Evolutionary conservation across 2,113 vertebrate species (phyloP).

Genomic region (Murina feae): DNA sequence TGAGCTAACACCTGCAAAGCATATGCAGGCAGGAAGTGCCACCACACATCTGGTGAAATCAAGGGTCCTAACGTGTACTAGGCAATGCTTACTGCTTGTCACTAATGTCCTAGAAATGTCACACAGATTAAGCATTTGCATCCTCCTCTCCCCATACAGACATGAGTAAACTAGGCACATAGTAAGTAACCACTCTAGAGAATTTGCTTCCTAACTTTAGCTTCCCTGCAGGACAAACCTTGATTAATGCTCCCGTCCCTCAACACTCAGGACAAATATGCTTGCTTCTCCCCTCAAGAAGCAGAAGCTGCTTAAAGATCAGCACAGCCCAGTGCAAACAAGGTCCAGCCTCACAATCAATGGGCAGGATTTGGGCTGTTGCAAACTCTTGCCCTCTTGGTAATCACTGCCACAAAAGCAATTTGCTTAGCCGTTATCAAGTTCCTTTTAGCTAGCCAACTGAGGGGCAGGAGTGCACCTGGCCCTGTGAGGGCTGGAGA

Average conservation of each 20-base stretch:
- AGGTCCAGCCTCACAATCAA: background rate
- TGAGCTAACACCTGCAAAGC: background rate
- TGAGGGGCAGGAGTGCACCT: background rate
- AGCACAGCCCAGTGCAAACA: background rate
- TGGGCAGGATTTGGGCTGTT: background rate
- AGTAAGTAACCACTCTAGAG: background rate
- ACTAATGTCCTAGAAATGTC: too few relatives aligned
- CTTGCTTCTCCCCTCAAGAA: background rate
- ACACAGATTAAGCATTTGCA: background rate
- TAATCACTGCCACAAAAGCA: background rate
- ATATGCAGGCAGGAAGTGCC: background rate
- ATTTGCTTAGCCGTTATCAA: background rate
- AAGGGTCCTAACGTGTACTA: background rate
- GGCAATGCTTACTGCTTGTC: background rate
- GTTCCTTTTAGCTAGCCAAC: background rate
- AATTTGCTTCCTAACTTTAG: background rate
- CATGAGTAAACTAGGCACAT: background rate
- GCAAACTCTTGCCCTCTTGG: background rate
- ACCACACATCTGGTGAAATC: background rate
- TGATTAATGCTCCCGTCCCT: rapidly evolving
- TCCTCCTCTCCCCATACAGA: background rate
- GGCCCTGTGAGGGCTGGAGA: background rate
- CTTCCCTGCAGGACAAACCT: background rate
- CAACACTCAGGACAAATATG: background rate
- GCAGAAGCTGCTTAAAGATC: background rate